phyloP scores from a whole-genome alignment of 2,113 vertebrate species.

The Chaetodon auriga region DNA sequence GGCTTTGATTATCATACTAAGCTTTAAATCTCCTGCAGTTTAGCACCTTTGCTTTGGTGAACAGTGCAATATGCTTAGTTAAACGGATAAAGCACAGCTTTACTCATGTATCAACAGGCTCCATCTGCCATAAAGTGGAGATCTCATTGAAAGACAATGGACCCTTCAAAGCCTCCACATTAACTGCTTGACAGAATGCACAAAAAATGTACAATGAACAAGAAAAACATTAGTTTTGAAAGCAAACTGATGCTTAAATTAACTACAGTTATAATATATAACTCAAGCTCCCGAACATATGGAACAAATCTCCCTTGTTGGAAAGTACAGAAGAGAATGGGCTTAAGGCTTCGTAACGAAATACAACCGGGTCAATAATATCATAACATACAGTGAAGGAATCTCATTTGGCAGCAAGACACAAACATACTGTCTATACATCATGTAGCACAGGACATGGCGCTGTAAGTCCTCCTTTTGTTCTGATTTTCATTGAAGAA shows the following conservation, averaged over 20 bases:
- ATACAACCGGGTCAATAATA: constrained; percentile 19
- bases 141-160: background rate
- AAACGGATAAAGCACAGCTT: constrained; percentile 41
- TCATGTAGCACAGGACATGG: constrained; percentile 18
- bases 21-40: constrained; percentile 2
- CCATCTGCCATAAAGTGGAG: background rate
- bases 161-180: constrained; percentile 11
- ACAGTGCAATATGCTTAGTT: constrained; percentile 47
- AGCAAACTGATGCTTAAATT: constrained; percentile 16
- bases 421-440: constrained; percentile 22
- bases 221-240: constrained; percentile 14
- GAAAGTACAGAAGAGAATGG: background rate
- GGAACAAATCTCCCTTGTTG: background rate
- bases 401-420: constrained; percentile 15
- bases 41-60: constrained; percentile 51
- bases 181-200: background rate
- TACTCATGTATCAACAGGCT: constrained; percentile 4
- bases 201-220: constrained; percentile 24
- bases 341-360: constrained; percentile 8
- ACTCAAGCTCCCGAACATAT: constrained; percentile 11
- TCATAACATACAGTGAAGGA: background rate
- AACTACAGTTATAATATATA: background rate
- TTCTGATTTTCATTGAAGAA: background rate
- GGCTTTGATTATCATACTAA: constrained; percentile 16
- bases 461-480: constrained; percentile 19